Evolutionary conservation across 2,797 vertebrate species (phyloP), one percentile per base, ranked within the genome.

Genomic region (Periparus ater): DNA sequence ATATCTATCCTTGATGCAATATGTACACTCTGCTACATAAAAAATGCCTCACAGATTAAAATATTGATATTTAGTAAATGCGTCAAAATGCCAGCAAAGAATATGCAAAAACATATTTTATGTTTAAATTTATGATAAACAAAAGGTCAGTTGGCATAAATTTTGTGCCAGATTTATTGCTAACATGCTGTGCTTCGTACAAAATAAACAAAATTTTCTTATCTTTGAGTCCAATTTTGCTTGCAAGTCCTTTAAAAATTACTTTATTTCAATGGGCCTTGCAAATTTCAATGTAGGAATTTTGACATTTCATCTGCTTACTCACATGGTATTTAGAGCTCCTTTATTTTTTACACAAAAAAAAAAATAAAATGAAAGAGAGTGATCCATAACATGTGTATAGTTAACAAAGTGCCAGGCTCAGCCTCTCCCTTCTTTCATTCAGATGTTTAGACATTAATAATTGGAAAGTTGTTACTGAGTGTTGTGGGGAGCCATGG

Each of bases 21-120:
- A 67, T 88, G 54, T 83, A 60, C 20, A 44, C 44, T 15, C 26
- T 66, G 19, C 53, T 82, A 5, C 47, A 51, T 68, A 77, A 74
- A 79, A 85, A 85, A 62, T 0, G 3, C 17, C 26, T 80, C 9
- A 61, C 34, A 61, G 22, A 75, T 74, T 93, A 80, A 92, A 95
- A 95, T 95, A 77, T 65, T 85, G 54, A 17, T 85, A 51, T 85
- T 95, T 95, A 74, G 67, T 80, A 72, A 78, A 85, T 47, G 25
- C 27, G 80, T 83, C 42, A 95, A 80, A 91, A 80, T 77, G 9
- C 57, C 72, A 87, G 22, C 25, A 75, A 82, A 87, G 18, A 70
- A 40, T 68, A 48, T 75, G 11, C 9, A 63, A 61, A 86, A 15
- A 2, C 47, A 82, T 89, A 77, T 65, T 95, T 92, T 77, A 47